Percentiles rank a stretch among this genome's conserved stretches.
phyloP scores from a whole-genome alignment of 2,113 vertebrate species.

The Meleagris gallopavo region DNA sequence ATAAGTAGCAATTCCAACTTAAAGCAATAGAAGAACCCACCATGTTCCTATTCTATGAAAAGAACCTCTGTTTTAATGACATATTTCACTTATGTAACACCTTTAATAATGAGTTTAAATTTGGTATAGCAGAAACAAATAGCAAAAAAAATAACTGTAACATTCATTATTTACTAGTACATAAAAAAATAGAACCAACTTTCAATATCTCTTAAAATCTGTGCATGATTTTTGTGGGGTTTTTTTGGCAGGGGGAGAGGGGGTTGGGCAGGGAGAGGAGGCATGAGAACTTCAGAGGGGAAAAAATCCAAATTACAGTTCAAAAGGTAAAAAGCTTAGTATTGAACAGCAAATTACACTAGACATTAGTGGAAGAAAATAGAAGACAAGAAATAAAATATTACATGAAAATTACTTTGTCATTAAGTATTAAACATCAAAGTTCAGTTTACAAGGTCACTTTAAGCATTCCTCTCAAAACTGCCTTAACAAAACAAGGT shows the following conservation, averaged over 20 bases:
- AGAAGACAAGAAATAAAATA: conserved; percentile 6
- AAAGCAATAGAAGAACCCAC: neutral
- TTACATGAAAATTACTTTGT: neutral
- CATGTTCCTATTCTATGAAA: neutral
- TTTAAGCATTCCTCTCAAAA: neutral
- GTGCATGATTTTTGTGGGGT: neutral
- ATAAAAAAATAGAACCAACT: neutral
- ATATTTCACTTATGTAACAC: neutral
- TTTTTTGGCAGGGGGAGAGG: rapidly evolving
- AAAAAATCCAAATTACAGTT: neutral
- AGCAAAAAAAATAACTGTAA: neutral
- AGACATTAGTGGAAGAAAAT: neutral
- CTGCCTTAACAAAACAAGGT: neutral
- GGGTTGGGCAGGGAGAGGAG: rapidly evolving
- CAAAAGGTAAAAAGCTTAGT: neutral
- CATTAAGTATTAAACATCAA: neutral
- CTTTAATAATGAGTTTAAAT: neutral
- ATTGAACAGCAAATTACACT: neutral
- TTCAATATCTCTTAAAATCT: neutral
- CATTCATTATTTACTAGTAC: neutral
- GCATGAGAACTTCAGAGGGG: neutral
- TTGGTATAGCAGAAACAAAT: neutral
- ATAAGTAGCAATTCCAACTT: conserved; percentile 51
- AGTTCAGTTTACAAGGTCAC: neutral
- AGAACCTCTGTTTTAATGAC: neutral